Evolutionary conservation across 2,888 invertebrate genomes (phyloP).

Genomic region (Lamellibrachia satsuma): DNA sequence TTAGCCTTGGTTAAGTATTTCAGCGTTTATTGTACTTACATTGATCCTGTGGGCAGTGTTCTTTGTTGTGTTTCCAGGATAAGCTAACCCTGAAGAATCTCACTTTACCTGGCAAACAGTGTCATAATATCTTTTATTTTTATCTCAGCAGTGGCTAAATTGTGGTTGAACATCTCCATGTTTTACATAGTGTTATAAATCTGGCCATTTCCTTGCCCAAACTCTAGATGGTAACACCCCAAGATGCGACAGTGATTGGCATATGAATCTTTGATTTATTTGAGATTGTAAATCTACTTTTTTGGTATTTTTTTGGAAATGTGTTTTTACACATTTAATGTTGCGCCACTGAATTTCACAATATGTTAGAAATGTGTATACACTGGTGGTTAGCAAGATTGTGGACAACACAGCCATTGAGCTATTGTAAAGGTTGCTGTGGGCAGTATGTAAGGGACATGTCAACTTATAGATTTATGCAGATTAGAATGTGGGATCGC

Average conservation of each 20-base stretch:
- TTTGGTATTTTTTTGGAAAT: neutral
- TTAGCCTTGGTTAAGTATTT: neutral
- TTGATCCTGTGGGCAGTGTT: neutral
- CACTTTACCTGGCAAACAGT: neutral
- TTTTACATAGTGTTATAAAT: neutral
- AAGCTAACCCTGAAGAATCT: neutral
- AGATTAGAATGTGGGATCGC: neutral
- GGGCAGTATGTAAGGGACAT: neutral
- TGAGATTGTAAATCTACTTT: neutral
- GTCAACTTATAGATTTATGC: slow-evolving; percentile 12
- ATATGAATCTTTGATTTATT: neutral
- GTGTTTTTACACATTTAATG: neutral
- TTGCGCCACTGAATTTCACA: neutral
- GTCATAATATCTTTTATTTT: neutral
- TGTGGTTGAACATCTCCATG: neutral
- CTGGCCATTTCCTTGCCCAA: neutral
- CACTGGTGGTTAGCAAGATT: neutral
- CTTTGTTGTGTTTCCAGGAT: slow-evolving; percentile 3
- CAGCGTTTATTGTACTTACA: neutral
- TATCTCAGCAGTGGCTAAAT: neutral
- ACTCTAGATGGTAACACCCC: neutral
- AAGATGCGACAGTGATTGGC: neutral
- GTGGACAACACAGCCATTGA: neutral
- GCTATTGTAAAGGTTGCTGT: neutral
- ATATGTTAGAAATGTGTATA: neutral